Evolutionary conservation across 2,113 vertebrate species (phyloP), one percentile per base, ranked within the genome.

Genomic region (Gorsachius goisagi): DNA sequence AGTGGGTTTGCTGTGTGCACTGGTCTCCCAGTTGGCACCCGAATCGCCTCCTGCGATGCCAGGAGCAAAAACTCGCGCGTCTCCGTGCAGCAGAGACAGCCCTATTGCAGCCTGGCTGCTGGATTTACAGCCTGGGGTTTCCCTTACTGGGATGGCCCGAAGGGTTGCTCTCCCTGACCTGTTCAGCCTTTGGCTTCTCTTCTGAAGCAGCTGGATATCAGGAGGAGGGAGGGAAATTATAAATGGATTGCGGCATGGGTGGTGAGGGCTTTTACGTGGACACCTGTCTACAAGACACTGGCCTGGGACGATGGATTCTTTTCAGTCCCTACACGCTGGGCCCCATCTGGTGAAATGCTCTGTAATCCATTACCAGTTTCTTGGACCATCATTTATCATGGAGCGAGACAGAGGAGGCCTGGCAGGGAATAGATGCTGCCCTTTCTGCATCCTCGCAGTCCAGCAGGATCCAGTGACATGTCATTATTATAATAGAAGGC

Each of bases 381-480:
- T 44, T 1, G 15, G 71, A 7, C 11, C 90, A 0, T 88, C 90
- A 75, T 93, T 89, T n/a, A 60, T 96, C 96, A 94, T 3, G 1
- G 50, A 21, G 84, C 10, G 10, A 71, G 89, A 27, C 76, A 5
- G 47, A 53, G 84, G 76, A 4, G 88, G 78, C 20, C 89, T 64
- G 92, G 95, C 95, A 88, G 96, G 93, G 88, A 49, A 39, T 37
- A 39, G 92, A 69, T 64, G 92, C 91, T 91, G 89, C 96, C 95
- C 95, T 86, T 67, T 50, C 35, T 33, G 89, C 86, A 33, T 71
- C 45, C 87, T 47, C 26, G 19, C 39, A 2, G 88, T 35, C 77
- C 77, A 21, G 95, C 96, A 52, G 85, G n/a, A 66, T 13, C 67
- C 72, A 19, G 37, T 88, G 85, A 90, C 92, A 74, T 27, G 72